Base-by-base conservation (phyloP, 2,888 invertebrate species). In the Leptogaster cylindrica region DNA sequence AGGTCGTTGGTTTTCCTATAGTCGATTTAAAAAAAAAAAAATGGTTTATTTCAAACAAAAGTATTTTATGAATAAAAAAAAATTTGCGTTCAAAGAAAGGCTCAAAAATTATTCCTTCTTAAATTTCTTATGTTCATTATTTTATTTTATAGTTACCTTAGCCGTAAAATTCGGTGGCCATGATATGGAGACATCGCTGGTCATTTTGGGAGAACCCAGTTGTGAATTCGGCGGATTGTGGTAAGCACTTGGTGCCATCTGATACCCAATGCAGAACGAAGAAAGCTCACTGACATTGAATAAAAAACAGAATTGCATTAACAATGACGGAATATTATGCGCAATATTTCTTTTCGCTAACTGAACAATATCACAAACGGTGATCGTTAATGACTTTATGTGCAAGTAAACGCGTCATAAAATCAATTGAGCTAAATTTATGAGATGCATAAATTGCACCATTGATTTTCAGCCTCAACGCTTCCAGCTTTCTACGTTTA, bases 1-100 rank as follows among this genome's bases (percentile, higher is more conserved):
- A 27, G 94, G 93, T 44, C 93, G 85, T 75, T 92, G 89, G 74
- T 92, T 91, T 76, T 92, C 91, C 89, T 91, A 25, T 3, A 73
- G 70, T 18, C n/a, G n/a, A n/a, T n/a, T n/a, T n/a, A n/a, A n/a
- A n/a, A 36, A 28, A 52, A 25, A 41, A 8, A 50, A 23, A 10
- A 8, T 14, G 51, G 4, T 28, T n/a, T n/a, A n/a, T n/a, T n/a
- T n/a, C n/a, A n/a, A n/a, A n/a, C n/a, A n/a, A n/a, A n/a, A n/a
- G n/a, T n/a, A 41, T 14, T 41, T 41, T 8, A n/a, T 41, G 14
- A 12, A 12, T 2, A 12, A 14, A 41, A 41, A 10, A 12, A 1
- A 7, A 41, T 14, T 51, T 50, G 25, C 31, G 31, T 31, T 31
- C 6, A 27, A 7, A 25, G 10, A 23, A 27, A 12, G 16, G 16